Percentiles rank a stretch among this genome's conserved stretches.
Conservation (phyloP, 2,113 vertebrate species). For the Otis tarda region DNA sequence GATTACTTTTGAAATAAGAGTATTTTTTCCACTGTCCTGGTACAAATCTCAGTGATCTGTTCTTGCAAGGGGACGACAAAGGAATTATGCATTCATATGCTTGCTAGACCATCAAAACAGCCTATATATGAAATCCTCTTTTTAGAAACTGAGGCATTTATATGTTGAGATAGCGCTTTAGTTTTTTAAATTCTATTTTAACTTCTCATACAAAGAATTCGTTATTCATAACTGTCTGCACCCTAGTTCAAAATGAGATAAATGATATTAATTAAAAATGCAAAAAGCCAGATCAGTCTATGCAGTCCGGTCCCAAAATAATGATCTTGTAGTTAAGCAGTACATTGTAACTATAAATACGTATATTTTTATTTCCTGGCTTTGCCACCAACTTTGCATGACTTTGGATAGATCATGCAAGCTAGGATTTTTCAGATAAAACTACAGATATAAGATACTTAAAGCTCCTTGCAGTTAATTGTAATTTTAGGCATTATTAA, state of each 20-base stretch:
- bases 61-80: not conserved
- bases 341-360: constrained; percentile 4
- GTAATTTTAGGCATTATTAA: not conserved
- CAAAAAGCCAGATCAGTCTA: constrained; percentile 21
- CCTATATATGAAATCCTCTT: not conserved
- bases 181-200: constrained; percentile 8
- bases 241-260: constrained; percentile 17
- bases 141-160: not conserved
- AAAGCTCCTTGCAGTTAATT: not conserved
- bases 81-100: not conserved
- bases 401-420: not conserved
- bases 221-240: not conserved
- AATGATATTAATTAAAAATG: constrained; percentile 55
- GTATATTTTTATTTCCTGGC: not conserved
- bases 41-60: not conserved
- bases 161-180: not conserved
- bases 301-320: constrained; percentile 17
- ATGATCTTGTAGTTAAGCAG: not conserved
- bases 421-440: not conserved
- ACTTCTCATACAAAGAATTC: not conserved
- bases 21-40: not conserved
- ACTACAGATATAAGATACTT: not conserved
- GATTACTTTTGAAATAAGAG: not conserved
- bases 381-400: not conserved
- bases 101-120: not conserved